Percentiles rank a stretch among this genome's conserved stretches.
Conservation (phyloP, 2,888 invertebrate species). For the Eurois occulta region DNA sequence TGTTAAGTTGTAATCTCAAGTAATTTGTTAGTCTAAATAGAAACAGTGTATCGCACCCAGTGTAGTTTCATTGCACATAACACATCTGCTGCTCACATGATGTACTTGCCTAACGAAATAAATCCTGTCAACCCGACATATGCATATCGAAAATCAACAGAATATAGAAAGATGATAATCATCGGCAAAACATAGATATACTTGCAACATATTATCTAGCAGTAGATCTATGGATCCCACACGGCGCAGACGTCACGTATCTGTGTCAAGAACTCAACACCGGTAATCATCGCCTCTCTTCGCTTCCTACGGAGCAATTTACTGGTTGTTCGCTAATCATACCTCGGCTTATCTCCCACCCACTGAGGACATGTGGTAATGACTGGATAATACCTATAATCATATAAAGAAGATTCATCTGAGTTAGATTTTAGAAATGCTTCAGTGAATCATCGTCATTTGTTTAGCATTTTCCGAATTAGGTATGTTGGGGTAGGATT, state of each 20-base stretch:
- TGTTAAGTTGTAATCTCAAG: too few relatives aligned
- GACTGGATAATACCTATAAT: constrained; percentile 20
- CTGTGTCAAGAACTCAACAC: constrained; percentile 68
- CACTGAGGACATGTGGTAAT: constrained; percentile 47
- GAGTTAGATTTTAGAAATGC: neutral
- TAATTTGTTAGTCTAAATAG: too few relatives aligned
- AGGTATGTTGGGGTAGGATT: too few relatives aligned
- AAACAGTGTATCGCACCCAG: too few relatives aligned
- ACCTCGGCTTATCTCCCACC: constrained; percentile 53
- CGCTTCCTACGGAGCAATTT: constrained; percentile 64
- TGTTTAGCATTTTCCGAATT: neutral
- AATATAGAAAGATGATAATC: neutral
- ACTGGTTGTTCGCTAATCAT: constrained; percentile 57
- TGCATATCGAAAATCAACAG: neutral
- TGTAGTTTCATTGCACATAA: too few relatives aligned
- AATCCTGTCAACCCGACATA: too few relatives aligned
- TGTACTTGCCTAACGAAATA: too few relatives aligned
- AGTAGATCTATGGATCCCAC: constrained; percentile 47
- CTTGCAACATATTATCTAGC: constrained; percentile 11
- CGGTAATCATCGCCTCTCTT: constrained; percentile 68
- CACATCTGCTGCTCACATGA: too few relatives aligned
- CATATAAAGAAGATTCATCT: neutral
- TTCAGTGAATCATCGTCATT: neutral
- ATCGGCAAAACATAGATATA: constrained; percentile 7
- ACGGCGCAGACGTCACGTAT: constrained; percentile 61